Evolutionary conservation across 92 coral and sea anemone species (phyloP), one percentile per base, ranked within the genome.

Genomic region (Epizoanthus illoricatus): DNA sequence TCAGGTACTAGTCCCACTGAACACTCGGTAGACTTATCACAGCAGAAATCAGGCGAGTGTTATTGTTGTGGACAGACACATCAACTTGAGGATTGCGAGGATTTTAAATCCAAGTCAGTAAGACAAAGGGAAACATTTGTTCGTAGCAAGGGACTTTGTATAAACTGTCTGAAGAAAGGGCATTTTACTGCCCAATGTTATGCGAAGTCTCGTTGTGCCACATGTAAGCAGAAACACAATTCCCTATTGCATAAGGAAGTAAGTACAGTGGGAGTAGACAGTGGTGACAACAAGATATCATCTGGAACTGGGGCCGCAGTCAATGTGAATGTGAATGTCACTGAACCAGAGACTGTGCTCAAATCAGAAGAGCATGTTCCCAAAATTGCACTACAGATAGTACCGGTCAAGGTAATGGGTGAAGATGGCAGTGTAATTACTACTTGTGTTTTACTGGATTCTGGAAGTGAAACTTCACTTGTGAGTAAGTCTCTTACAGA

Each of bases 61-160:
- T 42, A 39, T 49, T 73, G 69, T 60, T 87, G 94, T 80, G 85
- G 81, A 66, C 66, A 49, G 64, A 8, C 61, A 15, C 90, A 88
- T 75, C 85, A 69, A 62, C 54, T 87, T 3, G 84, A 85, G 56
- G 79, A 88, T 45, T 88, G 89, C 43, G 58, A 85, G 56, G 85
- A 71, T 7, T 89, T 90, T 16, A 75, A 55, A 19, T 49, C 84
- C 66, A 90, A 87, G 81, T 69, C 91, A 65, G 75, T 84, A 4
- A 87, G 94, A 76, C 92, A 90, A 57, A 74, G 90, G 61, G 65
- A 81, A 40, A 65, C 78, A 15, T 52, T 84, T 17, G 91, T 86
- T 18, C 83, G 85, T 76, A 39, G 45, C 28, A 87, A 84, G 63
- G 87, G 71, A 75, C 94, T 84, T 43, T 86, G 86, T 62, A 18